phyloP scores from a whole-genome alignment of 2,797 vertebrate genomes.

The Morus bassanus region DNA sequence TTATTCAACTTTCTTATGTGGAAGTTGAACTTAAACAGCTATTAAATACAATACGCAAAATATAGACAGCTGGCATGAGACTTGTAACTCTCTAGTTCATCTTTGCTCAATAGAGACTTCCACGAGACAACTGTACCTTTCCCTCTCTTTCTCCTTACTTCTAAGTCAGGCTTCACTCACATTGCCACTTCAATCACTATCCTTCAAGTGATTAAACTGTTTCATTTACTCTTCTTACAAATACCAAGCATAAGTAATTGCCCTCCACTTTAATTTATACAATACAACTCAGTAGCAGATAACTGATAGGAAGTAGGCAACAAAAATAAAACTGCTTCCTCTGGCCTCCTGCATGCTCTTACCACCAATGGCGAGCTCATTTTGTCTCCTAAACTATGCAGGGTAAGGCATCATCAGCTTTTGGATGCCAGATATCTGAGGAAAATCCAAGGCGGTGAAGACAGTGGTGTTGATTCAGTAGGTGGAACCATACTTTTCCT shows the following conservation, averaged over 20 bases:
- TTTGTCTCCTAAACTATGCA: not conserved
- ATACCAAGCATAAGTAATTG: not conserved
- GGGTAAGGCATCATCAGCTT: not conserved
- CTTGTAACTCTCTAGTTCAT: not conserved
- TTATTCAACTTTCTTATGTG: not conserved
- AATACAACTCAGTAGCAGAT: not conserved
- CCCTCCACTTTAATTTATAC: not conserved
- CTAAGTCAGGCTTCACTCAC: not conserved
- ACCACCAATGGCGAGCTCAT: not conserved
- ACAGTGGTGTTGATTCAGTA: not conserved
- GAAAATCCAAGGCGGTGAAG: not conserved
- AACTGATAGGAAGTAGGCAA: not conserved
- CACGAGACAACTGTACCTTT: not conserved
- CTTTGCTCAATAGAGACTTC: not conserved
- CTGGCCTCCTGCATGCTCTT: not conserved
- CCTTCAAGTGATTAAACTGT: not conserved
- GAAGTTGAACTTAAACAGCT: not conserved
- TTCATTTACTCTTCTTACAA: not conserved
- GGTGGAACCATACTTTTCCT: not conserved
- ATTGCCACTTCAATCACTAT: not conserved
- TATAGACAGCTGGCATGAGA: not conserved
- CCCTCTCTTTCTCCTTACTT: not conserved
- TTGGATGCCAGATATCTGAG: not conserved
- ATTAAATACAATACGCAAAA: not conserved
- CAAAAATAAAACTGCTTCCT: not conserved